A percentile compares a stretch with the other conserved stretches of the same genome.
phyloP scores from a whole-genome alignment of 2,113 vertebrate genomes.

The Cyanoderma ruficeps region DNA sequence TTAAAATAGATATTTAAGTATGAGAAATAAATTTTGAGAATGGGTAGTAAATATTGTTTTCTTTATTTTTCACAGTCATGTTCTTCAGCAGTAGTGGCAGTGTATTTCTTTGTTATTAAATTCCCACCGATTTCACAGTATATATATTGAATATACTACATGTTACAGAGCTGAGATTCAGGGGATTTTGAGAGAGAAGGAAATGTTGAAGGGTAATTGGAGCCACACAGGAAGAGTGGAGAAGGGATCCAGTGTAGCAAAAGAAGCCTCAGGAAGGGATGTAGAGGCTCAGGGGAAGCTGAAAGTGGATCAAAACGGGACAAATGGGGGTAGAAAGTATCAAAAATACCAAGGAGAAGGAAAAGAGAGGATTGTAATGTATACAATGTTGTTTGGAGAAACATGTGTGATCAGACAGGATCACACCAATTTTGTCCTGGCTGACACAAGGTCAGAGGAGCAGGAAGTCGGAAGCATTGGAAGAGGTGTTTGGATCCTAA shows the following conservation, averaged over 20 bases:
- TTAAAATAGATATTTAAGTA: neutral
- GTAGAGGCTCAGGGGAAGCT: conserved; percentile 24
- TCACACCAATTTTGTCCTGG: conserved; percentile 16
- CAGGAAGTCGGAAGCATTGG: neutral
- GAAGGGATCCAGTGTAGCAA: conserved; percentile 59
- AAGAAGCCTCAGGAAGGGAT: conserved; percentile 67
- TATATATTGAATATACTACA: conserved; percentile 32
- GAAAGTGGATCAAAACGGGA: conserved; percentile 53
- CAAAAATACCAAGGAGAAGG: conserved; percentile 28
- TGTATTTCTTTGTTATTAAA: conserved; percentile 21
- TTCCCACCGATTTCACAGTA: conserved; percentile 52
- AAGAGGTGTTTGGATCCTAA: neutral
- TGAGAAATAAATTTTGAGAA: neutral
- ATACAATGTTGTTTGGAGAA: neutral
- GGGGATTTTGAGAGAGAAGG: conserved; percentile 63
- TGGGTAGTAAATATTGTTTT: neutral
- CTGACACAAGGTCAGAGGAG: conserved; percentile 6
- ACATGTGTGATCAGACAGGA: neutral
- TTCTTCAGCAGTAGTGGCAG: neutral
- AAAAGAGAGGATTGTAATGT: neutral
- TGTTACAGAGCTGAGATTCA: conserved; percentile 56
- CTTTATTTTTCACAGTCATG: neutral
- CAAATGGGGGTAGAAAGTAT: conserved; percentile 36
- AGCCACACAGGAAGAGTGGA: conserved; percentile 51
- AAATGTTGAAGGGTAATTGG: conserved; percentile 63